Evolutionary conservation across 2,888 invertebrate species (phyloP), one percentile per base, ranked within the genome.

Genomic region (Chymomyza amoena): DNA sequence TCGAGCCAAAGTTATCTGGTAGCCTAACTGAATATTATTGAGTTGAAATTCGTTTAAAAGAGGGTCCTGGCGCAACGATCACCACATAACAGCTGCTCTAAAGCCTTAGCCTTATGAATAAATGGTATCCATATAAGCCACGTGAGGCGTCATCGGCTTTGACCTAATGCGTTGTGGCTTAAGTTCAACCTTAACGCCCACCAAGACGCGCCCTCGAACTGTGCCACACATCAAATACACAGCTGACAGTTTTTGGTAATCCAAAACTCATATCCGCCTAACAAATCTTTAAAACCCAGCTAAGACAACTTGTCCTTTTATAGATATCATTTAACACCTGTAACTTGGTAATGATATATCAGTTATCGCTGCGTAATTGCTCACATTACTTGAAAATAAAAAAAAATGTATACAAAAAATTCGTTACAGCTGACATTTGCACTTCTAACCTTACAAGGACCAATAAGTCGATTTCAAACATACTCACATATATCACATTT

Each of bases 381-480:
- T 82, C 87, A 80, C 80, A 78, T 83, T 84, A 73, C 84, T 57
- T 10, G 0, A 20, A n/a, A 18, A 18, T n/a, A 51, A 51, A 77
- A 32, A 54, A 32, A 32, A 32, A 32, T 32, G 32, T 32, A 32
- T 32, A 45, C 39, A 13, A 45, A 28, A 16, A 52, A 56, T 52
- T 68, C 56, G 57, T 10, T 63, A 68, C 85, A 78, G 82, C 82
- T 84, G 82, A 84, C 80, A 85, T 79, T 82, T 81, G 81, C 81
- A 83, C 86, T 80, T 76, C 64, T 61, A 56, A 50, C 57, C 63
- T 25, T 54, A 78, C 78, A 84, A 75, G 74, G 84, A 82, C 78
- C 85, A 88, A 86, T 88, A 87, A 87, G 88, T 87, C 88, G 86
- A 75, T 70, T 73, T 74, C 28, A 45, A 57, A 68, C 32, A 32